phyloP scores from a whole-genome alignment of 2,113 vertebrate species.

The Peucedramus taeniatus region DNA sequence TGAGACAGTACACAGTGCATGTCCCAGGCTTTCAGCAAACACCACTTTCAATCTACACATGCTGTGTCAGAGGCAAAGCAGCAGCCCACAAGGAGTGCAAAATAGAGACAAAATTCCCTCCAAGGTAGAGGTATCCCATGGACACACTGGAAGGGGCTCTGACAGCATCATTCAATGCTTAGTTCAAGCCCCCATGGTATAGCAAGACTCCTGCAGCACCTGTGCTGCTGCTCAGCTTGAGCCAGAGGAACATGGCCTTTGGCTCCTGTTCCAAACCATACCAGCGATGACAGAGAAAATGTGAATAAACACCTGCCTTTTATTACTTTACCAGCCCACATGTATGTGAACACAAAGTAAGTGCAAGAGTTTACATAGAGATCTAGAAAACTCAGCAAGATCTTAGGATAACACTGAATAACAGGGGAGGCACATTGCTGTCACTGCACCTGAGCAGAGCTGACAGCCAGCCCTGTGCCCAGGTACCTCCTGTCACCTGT shows the following conservation, averaged over 20 bases:
- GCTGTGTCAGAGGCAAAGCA: background rate
- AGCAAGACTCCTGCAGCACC: background rate
- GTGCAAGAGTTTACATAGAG: background rate
- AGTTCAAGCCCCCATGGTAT: background rate
- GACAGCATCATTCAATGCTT: background rate
- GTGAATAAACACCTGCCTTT: background rate
- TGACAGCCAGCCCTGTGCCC: background rate
- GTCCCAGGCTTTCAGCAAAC: background rate
- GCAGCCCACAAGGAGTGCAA: background rate
- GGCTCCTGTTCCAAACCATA: background rate
- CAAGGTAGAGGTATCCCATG: background rate
- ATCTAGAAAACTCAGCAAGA: background rate
- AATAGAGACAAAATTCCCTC: background rate
- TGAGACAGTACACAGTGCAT: background rate
- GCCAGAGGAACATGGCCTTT: background rate
- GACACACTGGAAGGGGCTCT: background rate
- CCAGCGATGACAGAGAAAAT: rapidly evolving
- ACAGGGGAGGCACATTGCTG: rapidly evolving
- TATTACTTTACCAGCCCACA: background rate
- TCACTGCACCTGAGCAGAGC: background rate
- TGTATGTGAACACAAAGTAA: background rate
- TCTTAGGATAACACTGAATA: background rate
- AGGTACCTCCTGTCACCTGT: background rate
- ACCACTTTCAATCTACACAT: background rate
- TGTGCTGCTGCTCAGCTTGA: background rate